Evolutionary conservation across 2,797 vertebrate genomes (phyloP).

Genomic region (Cynopterus sphinx): DNA sequence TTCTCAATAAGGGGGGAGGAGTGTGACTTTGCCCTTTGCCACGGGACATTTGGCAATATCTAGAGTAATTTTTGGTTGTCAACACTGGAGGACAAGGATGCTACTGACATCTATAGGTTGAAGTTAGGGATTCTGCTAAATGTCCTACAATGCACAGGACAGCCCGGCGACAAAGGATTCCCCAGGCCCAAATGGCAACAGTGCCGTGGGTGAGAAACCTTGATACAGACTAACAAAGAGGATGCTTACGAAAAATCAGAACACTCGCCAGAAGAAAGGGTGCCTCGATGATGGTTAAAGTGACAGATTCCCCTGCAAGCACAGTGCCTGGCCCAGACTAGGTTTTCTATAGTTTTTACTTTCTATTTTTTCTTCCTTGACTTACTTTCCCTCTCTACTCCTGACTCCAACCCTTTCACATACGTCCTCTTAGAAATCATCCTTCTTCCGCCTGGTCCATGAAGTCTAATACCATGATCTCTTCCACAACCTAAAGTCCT

Average conservation of each 20-base stretch:
- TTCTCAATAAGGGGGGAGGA: background rate
- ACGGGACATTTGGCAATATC: background rate
- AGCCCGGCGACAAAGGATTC: background rate
- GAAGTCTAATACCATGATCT: background rate
- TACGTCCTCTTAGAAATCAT: background rate
- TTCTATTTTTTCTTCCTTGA: background rate
- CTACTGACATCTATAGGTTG: background rate
- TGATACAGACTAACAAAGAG: background rate
- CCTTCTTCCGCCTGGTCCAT: background rate
- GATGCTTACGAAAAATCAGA: background rate
- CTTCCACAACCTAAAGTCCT: background rate
- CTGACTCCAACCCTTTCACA: background rate
- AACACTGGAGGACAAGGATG: background rate
- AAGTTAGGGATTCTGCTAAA: background rate
- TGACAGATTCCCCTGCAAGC: background rate
- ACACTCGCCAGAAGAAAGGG: background rate
- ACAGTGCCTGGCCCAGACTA: background rate
- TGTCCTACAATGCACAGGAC: background rate
- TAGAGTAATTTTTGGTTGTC: background rate
- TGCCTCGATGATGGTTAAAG: background rate
- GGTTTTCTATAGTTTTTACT: background rate
- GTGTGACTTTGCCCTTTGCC: background rate
- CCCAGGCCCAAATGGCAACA: too few species aligned
- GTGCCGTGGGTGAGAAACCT: background rate
- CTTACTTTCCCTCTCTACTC: background rate